Conservation (phyloP, 2,888 invertebrate genomes). For the Stictocephala bisonia region DNA sequence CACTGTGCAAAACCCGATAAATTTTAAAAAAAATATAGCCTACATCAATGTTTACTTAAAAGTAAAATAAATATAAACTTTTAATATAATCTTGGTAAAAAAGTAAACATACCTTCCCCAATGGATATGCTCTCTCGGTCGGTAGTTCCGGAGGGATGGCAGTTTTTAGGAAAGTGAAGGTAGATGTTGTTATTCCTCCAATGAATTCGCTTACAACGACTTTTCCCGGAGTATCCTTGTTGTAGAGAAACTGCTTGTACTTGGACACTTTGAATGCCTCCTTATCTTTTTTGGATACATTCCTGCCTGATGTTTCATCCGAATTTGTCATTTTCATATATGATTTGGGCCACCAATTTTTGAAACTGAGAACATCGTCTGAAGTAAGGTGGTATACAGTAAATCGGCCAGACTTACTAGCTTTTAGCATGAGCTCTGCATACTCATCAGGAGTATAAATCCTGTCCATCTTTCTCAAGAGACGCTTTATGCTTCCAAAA, state of each 20-base stretch:
- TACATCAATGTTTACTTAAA: not conserved
- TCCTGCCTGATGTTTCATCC: slow-evolving; percentile 39
- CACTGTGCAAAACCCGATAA: slow-evolving; percentile 23
- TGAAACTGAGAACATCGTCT: slow-evolving; percentile 30
- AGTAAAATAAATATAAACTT: slow-evolving; percentile 9
- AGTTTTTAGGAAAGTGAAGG: slow-evolving; percentile 23
- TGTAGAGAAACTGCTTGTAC: slow-evolving; percentile 32
- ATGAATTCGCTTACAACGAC: slow-evolving; percentile 20
- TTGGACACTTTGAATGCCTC: slow-evolving; percentile 38
- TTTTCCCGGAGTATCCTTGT: slow-evolving; percentile 26
- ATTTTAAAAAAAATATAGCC: not conserved
- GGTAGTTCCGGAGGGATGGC: slow-evolving; percentile 30
- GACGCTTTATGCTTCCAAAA: slow-evolving; percentile 33
- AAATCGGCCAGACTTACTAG: slow-evolving; percentile 28
- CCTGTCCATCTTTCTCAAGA: slow-evolving; percentile 34
- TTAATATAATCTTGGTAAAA: slow-evolving; percentile 7
- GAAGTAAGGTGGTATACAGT: slow-evolving; percentile 35
- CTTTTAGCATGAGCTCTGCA: slow-evolving; percentile 25
- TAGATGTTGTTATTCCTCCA: slow-evolving; percentile 20
- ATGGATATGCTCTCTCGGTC: slow-evolving; percentile 19
- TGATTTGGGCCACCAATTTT: slow-evolving; percentile 40
- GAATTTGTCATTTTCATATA: slow-evolving; percentile 31
- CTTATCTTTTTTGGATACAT: slow-evolving; percentile 31
- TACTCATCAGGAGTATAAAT: slow-evolving; percentile 36
- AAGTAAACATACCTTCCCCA: slow-evolving; percentile 29